Evolutionary conservation across 2,888 invertebrate genomes (phyloP).

Genomic region (Drosophila neotestacea): DNA sequence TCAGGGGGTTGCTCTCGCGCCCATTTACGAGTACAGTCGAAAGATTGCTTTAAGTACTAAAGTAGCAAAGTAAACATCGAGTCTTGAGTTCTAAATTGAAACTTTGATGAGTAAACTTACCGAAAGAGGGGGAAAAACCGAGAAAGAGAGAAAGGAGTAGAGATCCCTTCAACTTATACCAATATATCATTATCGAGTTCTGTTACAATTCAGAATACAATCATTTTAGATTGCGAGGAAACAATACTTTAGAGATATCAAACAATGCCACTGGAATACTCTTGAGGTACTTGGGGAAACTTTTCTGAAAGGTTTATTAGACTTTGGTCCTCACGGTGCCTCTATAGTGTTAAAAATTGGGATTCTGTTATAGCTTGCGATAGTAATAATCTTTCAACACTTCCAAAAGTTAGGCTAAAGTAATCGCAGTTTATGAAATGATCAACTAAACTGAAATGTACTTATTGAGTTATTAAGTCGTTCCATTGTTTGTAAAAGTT

Average conservation of each 20-base stretch:
- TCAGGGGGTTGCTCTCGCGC: constrained; percentile 19
- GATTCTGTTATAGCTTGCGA: too few species aligned
- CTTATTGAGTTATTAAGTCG: too few species aligned
- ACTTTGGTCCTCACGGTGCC: not conserved
- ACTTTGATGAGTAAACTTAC: constrained; percentile 26
- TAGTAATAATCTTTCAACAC: too few species aligned
- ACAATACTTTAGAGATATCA: constrained; percentile 10
- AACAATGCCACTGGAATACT: not conserved
- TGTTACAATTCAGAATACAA: constrained; percentile 6
- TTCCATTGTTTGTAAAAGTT: too few species aligned
- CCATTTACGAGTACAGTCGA: constrained; percentile 20
- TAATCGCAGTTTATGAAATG: too few species aligned
- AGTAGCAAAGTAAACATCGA: constrained; percentile 63
- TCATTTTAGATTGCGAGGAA: not conserved
- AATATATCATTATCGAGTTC: constrained; percentile 1
- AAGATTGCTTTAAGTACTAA: constrained; percentile 66
- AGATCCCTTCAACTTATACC: not conserved
- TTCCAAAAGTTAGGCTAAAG: too few species aligned
- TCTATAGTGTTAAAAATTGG: not conserved
- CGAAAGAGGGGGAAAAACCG: not conserved
- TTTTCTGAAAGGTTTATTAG: not conserved
- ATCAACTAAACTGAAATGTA: too few species aligned
- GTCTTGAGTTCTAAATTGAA: constrained; percentile 27
- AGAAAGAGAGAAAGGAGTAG: not conserved
- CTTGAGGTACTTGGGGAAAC: not conserved